Conservation (phyloP, 2,797 vertebrate genomes). For the Sibirionetta formosa region DNA sequence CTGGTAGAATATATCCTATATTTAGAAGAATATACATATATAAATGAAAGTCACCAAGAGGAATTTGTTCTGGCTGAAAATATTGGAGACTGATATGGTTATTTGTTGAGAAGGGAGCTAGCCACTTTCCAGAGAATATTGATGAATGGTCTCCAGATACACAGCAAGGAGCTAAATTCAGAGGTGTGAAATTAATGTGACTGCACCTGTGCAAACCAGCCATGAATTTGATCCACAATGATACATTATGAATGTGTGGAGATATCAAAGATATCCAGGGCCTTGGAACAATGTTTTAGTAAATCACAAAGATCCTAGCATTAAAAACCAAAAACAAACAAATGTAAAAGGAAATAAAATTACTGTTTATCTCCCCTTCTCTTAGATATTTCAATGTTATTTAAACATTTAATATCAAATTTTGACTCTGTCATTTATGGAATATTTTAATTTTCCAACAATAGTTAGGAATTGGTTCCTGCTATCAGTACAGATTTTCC, state of each 20-base stretch:
- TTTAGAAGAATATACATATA: slow-evolving; percentile 44
- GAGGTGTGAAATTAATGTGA: slow-evolving; percentile 63
- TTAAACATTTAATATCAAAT: background rate
- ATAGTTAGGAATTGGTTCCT: background rate
- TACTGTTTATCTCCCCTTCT: background rate
- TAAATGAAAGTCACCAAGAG: slow-evolving; percentile 49
- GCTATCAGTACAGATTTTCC: background rate
- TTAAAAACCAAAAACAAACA: background rate
- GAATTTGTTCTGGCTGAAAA: slow-evolving; percentile 60
- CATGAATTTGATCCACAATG: slow-evolving; percentile 44
- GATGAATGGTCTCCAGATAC: slow-evolving; percentile 54
- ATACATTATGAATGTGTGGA: slow-evolving; percentile 1
- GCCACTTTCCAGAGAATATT: slow-evolving; percentile 41
- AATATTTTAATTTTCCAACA: background rate
- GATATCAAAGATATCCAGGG: background rate
- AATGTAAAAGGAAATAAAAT: background rate
- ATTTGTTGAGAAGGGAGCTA: slow-evolving; percentile 43
- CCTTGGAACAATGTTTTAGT: background rate
- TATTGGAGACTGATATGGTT: slow-evolving; percentile 29
- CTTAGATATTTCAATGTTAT: background rate
- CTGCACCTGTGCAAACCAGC: slow-evolving; percentile 27
- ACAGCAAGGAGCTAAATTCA: slow-evolving; percentile 56
- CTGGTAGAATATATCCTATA: slow-evolving; percentile 31
- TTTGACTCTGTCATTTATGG: background rate
- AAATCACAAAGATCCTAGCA: background rate